Percentiles rank a stretch among this genome's conserved stretches.
Conservation (phyloP, 1,140 invertebrate genomes). For the Plodia interpunctella region DNA sequence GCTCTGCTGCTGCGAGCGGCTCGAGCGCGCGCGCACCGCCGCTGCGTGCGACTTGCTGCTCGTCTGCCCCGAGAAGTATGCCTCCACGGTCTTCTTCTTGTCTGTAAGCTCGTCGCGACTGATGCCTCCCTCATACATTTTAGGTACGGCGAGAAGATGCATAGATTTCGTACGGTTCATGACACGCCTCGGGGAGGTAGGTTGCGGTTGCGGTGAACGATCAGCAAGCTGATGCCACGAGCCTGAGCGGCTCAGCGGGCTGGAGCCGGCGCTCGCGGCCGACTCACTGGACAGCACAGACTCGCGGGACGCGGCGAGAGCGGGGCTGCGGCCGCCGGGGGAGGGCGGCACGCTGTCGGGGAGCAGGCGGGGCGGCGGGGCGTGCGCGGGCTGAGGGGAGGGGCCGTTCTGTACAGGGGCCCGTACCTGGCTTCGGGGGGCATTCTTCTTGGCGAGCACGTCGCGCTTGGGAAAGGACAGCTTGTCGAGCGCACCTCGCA, state of each 20-base stretch:
- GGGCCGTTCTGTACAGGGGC: conserved; percentile 29
- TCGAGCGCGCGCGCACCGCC: conserved; percentile 52
- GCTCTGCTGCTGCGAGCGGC: conserved; percentile 68
- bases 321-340: conserved; percentile 30
- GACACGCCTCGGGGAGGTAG: conserved; percentile 54
- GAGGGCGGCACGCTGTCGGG: conserved; percentile 23
- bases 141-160: conserved; percentile 83
- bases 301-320: conserved; percentile 47
- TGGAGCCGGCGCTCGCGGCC: conserved; percentile 49
- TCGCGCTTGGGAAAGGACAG: conserved; percentile 55
- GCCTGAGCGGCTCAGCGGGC: conserved; percentile 84
- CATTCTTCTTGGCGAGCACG: conserved; percentile 42
- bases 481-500: conserved; percentile 74
- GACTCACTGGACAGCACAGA: conserved; percentile 48
- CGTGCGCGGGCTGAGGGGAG: conserved; percentile 60
- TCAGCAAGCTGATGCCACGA: conserved; percentile 85
- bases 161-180: conserved; percentile 84
- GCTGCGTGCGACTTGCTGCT: conserved; percentile 41
- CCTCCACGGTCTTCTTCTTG: conserved; percentile 87
- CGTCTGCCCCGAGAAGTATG: conserved; percentile 82
- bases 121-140: conserved; percentile 87
- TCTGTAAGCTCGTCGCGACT: conserved; percentile 83
- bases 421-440: conserved; percentile 42
- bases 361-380: conserved; percentile 32
- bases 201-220: conserved; percentile 35